phyloP scores from a whole-genome alignment of 2,888 invertebrate genomes.

The Sinohyriopsis cumingii region DNA sequence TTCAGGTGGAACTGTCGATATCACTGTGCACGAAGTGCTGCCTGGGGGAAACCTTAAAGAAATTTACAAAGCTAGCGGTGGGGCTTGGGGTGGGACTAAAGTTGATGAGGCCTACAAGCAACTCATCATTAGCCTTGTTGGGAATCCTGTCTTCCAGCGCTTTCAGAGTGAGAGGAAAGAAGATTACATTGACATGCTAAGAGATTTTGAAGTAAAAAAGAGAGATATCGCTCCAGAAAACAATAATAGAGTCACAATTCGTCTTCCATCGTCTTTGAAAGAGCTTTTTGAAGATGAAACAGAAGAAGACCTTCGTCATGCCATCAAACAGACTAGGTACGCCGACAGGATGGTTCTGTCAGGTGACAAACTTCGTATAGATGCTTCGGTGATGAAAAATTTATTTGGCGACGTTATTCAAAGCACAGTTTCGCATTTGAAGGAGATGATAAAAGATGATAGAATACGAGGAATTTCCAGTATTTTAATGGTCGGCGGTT shows the following conservation, averaged over 20 bases:
- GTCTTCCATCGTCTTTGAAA: conserved; percentile 8
- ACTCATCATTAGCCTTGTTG: not conserved
- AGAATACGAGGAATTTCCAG: conserved; percentile 8
- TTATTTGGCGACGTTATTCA: conserved; percentile 11
- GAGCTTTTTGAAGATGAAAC: conserved; percentile 19
- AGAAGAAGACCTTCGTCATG: conserved; percentile 15
- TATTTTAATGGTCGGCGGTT: conserved; percentile 30
- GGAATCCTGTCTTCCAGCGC: not conserved
- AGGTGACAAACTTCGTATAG: conserved; percentile 19
- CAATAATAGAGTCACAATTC: not conserved
- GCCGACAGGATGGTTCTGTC: conserved; percentile 11
- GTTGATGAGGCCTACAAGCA: conserved; percentile 10
- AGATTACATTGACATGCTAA: conserved; percentile 1
- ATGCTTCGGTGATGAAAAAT: conserved; percentile 2
- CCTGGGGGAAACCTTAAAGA: too few relatives aligned
- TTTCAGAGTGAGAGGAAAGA: conserved; percentile 1
- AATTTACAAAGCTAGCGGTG: too few relatives aligned
- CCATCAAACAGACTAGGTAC: conserved; percentile 6
- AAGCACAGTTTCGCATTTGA: conserved; percentile 6
- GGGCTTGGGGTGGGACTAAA: conserved; percentile 5
- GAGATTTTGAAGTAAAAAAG: conserved; percentile 10
- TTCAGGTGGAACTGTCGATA: conserved; percentile 15
- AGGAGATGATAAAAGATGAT: conserved; percentile 3
- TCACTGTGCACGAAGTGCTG: too few relatives aligned
- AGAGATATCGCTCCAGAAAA: not conserved